A percentile compares a stretch with the other conserved stretches of the same genome.
phyloP scores from a whole-genome alignment of 1,140 invertebrate species.

The Pemphigus obesinymphae region DNA sequence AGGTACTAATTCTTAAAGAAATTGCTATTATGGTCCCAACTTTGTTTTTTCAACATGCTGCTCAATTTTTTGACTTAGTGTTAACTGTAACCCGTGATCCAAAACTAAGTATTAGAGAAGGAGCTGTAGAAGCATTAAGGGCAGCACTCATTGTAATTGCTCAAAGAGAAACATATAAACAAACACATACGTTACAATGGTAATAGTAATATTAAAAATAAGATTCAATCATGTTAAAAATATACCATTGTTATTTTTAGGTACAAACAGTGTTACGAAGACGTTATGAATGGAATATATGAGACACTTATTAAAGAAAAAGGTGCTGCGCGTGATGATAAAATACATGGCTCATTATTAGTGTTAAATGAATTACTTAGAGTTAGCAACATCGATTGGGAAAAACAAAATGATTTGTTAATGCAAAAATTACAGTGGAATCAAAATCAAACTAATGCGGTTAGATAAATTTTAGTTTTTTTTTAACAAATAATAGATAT shows the following conservation, averaged over 20 bases:
- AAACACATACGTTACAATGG: slow-evolving; percentile 84
- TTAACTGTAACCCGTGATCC: slow-evolving; percentile 88
- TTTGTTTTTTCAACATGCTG: slow-evolving; percentile 97
- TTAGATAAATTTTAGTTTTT: background rate
- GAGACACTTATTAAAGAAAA: slow-evolving; percentile 64
- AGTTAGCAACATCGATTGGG: slow-evolving; percentile 87
- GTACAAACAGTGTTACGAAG: slow-evolving; percentile 83
- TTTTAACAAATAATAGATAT: too few relatives aligned
- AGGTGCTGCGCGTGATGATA: slow-evolving; percentile 80
- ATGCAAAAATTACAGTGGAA: slow-evolving; percentile 54
- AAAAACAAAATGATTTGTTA: slow-evolving; percentile 70
- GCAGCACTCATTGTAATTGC: slow-evolving; percentile 90
- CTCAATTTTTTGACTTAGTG: slow-evolving; percentile 92
- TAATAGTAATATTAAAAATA: slow-evolving; percentile 56
- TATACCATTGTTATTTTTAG: slow-evolving; percentile 46
- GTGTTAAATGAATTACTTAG: slow-evolving; percentile 91
- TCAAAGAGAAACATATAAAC: slow-evolving; percentile 86
- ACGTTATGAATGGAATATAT: slow-evolving; percentile 73
- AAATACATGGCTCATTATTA: slow-evolving; percentile 86
- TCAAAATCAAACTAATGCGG: slow-evolving; percentile 24
- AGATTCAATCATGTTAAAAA: background rate
- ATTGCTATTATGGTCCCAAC: slow-evolving; percentile 92
- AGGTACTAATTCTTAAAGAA: slow-evolving; percentile 84
- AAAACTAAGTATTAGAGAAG: slow-evolving; percentile 86
- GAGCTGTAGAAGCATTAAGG: slow-evolving; percentile 84